Evolutionary conservation across 1,140 invertebrate genomes (phyloP), one percentile per base, ranked within the genome.

Genomic region (Idris sp.): DNA sequence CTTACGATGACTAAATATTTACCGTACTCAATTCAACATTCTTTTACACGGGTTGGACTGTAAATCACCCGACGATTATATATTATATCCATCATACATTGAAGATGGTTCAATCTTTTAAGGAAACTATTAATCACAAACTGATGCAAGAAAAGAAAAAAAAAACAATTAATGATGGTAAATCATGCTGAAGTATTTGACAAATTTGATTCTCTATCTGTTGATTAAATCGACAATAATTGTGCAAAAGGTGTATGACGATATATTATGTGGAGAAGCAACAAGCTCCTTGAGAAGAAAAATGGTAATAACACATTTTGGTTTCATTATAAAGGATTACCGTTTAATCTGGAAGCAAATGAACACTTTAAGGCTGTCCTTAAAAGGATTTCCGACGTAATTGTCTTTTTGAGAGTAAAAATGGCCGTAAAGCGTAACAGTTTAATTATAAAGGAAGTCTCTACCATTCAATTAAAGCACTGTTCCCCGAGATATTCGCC

Each of bases 361-460:
- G 68, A 64, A 64, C 68, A 64, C 71, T 74, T 65, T 74, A 74
- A 74, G 71, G 61, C 71, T 67, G 61, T 67, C 61, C 71, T 74
- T 74, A 74, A 74, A 74, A 74, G 48, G 71, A 74, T 74, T 74
- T 67, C 54, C 59, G 25, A 16, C 33, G 61, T 65, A 64, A 73
- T 74, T 65, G 54, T 74, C 71, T 74, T 67, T 67, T 67, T 67
- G 54, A 67, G 61, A 41, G 46, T 61, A 74, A 74, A 74, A 74
- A 74, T 74, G 53, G 25, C 61, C 48, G 44, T 67, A 67, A 74
- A 74, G 49, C 71, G 71, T 68, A 56, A 74, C 71, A 38, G 71
- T 74, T 74, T 74, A 74, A 74, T 74, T 67, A 68, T 68, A 62
- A 74, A 62, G 48, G 49, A 56, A 59, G 59, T 49, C 40, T 62